These are phyloP conservation scores for Sminthopsis crassicaudata DNA, from an alignment of 2,113 vertebrate species.

Conservation along the genomic window DNA sequence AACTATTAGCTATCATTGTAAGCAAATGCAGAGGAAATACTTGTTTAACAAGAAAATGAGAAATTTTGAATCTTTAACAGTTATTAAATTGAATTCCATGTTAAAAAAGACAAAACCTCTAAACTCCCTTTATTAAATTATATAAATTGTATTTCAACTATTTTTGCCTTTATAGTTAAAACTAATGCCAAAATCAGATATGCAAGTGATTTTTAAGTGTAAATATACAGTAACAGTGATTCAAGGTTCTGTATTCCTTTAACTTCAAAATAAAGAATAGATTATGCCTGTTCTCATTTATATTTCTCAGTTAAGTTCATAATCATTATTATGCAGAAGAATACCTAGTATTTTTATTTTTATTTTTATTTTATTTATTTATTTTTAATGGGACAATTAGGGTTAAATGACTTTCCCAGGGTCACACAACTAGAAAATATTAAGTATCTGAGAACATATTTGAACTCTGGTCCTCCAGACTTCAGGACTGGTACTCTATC, in stretches of 20 bases:
- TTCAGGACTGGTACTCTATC: too few species aligned
- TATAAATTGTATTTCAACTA: constrained; percentile 12
- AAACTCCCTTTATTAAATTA: not conserved
- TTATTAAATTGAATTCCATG: not conserved
- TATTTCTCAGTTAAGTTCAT: constrained; percentile 54
- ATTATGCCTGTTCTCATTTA: constrained; percentile 52
- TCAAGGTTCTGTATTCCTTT: constrained; percentile 12
- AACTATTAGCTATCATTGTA: not conserved
- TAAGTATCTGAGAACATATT: too few species aligned
- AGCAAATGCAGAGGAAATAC: not conserved
- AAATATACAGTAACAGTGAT: constrained; percentile 39
- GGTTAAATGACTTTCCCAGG: too few species aligned
- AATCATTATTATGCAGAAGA: not conserved
- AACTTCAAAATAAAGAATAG: constrained; percentile 47
- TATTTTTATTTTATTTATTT: not conserved
- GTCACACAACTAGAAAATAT: too few species aligned
- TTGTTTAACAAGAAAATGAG: not conserved
- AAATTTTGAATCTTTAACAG: not conserved
- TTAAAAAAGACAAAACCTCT: constrained; percentile 19
- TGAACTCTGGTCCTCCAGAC: too few species aligned
- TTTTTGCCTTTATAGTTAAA: constrained; percentile 57
- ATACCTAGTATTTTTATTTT: constrained; percentile 53
- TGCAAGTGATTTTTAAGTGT: constrained; percentile 47
- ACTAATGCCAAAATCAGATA: constrained; percentile 27
- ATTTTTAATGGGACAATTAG: too few species aligned